These are phyloP conservation scores for Isaurus tuberculatus DNA, from an alignment of 92 coral and sea anemone species.

Conservation along the genomic window DNA sequence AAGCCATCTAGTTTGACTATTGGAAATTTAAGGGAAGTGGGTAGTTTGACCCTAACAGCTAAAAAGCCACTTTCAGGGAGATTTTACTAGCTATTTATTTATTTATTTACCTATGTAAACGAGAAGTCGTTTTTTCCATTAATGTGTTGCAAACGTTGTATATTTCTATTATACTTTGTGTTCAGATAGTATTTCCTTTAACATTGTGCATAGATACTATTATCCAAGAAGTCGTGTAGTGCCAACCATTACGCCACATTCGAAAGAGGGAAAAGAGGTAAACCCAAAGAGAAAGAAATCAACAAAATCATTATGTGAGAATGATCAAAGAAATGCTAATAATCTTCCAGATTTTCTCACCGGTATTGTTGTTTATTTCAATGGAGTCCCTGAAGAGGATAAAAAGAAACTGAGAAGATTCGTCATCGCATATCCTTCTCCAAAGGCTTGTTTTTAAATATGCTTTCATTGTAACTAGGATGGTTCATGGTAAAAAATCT, in stretches of 20 bases:
- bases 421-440: conserved; percentile 90
- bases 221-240: conserved; percentile 61
- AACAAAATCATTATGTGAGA: not conserved
- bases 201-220: conserved; percentile 64
- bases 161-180: not conserved
- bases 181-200: not conserved
- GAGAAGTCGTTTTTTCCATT: not conserved
- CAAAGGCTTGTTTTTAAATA: too few species aligned
- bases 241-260: conserved; percentile 27
- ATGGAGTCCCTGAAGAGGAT: conserved; percentile 58
- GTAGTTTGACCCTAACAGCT: too few species aligned
- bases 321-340: not conserved
- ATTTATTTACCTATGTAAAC: too few species aligned
- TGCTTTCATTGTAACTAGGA: too few species aligned
- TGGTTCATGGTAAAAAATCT: too few species aligned
- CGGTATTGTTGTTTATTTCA: conserved; percentile 77
- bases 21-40: too few species aligned
- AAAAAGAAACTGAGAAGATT: conserved; percentile 72
- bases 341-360: conserved; percentile 75
- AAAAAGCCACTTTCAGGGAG: too few species aligned
- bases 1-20: too few species aligned
- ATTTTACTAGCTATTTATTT: too few species aligned
- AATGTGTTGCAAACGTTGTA: not conserved
- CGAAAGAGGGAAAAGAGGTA: conserved; percentile 25
- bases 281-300: not conserved